These are phyloP conservation scores for Papilio gigon DNA, from an alignment of 2,888 invertebrate genomes.

Conservation along the genomic window DNA sequence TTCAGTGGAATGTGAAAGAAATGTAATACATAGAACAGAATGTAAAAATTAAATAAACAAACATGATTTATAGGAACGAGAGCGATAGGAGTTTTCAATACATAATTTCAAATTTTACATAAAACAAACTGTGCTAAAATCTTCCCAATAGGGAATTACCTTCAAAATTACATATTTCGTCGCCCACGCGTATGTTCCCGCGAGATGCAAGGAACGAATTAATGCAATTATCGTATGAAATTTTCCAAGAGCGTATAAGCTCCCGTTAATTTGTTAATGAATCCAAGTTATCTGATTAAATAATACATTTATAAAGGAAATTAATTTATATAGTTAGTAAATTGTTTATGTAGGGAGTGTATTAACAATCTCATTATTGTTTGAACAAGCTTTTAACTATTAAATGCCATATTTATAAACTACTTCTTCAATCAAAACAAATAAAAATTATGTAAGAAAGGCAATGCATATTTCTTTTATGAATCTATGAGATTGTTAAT, in stretches of 20 bases:
- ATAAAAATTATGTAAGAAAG: too few species aligned
- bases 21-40: not conserved
- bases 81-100: not conserved
- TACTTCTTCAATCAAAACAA: too few species aligned
- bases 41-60: not conserved
- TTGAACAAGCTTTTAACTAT: not conserved
- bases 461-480: too few species aligned
- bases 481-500: too few species aligned
- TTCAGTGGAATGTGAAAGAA: not conserved
- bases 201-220: slow-evolving; percentile 25
- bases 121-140: not conserved
- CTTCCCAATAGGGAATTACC: slow-evolving; percentile 13
- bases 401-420: not conserved
- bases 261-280: slow-evolving; percentile 21
- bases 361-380: not conserved
- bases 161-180: slow-evolving; percentile 26
- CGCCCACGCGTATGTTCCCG: slow-evolving; percentile 16
- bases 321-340: not conserved
- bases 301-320: not conserved
- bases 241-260: slow-evolving; percentile 12
- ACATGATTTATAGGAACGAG: not conserved
- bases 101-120: not conserved
- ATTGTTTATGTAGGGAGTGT: not conserved
- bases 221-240: slow-evolving; percentile 28
- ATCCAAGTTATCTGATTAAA: slow-evolving; percentile 8